A percentile compares a stretch with the other conserved stretches of the same genome.
Evolutionary conservation across 2,113 vertebrate species (phyloP).

Genomic region (Lagopus muta): DNA sequence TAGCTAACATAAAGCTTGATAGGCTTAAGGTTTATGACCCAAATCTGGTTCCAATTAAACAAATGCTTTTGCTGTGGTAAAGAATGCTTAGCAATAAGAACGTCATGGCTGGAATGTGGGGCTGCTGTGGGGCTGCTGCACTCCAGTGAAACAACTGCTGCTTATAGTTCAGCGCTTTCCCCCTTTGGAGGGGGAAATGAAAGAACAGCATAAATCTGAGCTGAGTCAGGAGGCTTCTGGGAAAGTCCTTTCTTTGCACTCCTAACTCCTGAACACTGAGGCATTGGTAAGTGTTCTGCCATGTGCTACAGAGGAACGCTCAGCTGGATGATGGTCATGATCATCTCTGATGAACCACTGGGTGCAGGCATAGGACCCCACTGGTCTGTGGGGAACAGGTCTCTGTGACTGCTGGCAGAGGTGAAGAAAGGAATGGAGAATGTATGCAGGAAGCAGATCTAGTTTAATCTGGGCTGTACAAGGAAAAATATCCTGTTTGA

Average conservation of each 20-base stretch:
- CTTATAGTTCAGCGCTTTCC: not conserved
- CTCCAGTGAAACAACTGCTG: not conserved
- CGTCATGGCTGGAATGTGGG: conserved; percentile 54
- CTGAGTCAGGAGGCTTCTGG: not conserved
- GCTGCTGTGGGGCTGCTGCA: conserved; percentile 17
- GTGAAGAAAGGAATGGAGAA: not conserved
- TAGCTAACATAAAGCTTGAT: conserved; percentile 75
- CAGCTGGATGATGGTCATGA: not conserved
- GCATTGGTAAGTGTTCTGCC: not conserved
- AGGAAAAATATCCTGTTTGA: not conserved
- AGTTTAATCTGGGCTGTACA: not conserved
- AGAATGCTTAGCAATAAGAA: conserved; percentile 64
- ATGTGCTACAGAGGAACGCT: not conserved
- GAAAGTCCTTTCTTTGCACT: not conserved
- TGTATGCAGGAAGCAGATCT: not conserved
- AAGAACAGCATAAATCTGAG: not conserved
- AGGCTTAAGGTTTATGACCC: conserved; percentile 74
- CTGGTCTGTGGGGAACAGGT: not conserved
- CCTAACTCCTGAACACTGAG: not conserved
- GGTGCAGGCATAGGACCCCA: not conserved
- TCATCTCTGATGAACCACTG: not conserved
- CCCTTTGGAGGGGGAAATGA: not conserved
- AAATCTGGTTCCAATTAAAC: conserved; percentile 73
- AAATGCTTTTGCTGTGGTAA: conserved; percentile 41
- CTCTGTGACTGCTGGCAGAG: not conserved